phyloP scores from a whole-genome alignment of 2,888 invertebrate species.

The Atethmia centrago region DNA sequence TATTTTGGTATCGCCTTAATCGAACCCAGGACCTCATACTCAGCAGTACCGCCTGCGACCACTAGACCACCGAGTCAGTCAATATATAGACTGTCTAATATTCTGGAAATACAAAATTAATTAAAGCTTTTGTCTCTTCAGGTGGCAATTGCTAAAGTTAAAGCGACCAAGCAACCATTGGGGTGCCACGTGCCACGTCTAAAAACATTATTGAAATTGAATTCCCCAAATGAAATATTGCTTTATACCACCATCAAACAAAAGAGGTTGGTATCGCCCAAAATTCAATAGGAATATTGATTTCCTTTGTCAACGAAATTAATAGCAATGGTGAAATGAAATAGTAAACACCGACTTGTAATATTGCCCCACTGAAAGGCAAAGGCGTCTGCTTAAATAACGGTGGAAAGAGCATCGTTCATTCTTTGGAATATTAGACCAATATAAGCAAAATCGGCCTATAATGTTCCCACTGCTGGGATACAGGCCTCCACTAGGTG shows the following conservation, averaged over 20 bases:
- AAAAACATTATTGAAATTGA: conserved; percentile 32
- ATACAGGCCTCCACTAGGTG: no score
- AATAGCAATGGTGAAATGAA: conserved; percentile 79
- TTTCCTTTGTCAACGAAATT: conserved; percentile 68
- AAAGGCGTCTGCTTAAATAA: background rate
- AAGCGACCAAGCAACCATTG: background rate
- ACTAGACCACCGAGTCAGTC: no score
- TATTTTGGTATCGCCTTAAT: no score
- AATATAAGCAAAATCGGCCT: no score
- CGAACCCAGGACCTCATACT: background rate
- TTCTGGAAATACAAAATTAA: background rate
- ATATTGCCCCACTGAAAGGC: background rate
- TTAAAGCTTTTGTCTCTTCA: conserved; percentile 24
- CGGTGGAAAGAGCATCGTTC: background rate
- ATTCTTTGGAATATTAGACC: background rate
- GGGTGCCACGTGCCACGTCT: conserved; percentile 5
- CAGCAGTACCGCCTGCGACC: background rate
- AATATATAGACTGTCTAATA: background rate
- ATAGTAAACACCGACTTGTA: conserved; percentile 61
- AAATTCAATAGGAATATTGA: conserved; percentile 51
- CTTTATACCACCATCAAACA: conserved; percentile 30
- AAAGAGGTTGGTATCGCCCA: conserved; percentile 31
- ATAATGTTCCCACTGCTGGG: no score
- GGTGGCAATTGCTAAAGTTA: background rate
- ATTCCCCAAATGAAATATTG: conserved; percentile 46